These are phyloP conservation scores for Ypsolopha sequella DNA, from an alignment of 2,888 invertebrate genomes.

Conservation along the genomic window DNA sequence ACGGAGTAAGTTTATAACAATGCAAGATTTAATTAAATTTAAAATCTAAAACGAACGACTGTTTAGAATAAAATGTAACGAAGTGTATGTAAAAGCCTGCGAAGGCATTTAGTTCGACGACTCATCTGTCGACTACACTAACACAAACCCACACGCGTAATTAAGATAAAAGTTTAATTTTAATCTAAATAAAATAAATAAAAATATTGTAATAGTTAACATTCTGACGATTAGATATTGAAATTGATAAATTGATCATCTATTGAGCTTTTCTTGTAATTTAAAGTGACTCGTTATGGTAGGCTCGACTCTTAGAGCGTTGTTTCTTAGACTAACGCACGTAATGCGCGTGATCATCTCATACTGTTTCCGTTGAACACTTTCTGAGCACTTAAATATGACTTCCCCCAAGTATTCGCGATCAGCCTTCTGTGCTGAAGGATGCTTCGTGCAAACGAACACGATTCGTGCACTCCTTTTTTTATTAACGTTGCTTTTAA, in stretches of 20 bases:
- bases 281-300: neutral
- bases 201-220: conserved; percentile 12
- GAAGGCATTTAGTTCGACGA: neutral
- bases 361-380: neutral
- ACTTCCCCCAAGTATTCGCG: neutral
- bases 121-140: conserved; percentile 44
- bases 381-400: conserved; percentile 5
- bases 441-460: too few relatives aligned
- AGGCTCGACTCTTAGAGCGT: neutral
- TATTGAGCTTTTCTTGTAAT: conserved; percentile 21
- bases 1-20: conserved; percentile 15
- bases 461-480: conserved; percentile 13
- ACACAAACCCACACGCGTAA: conserved; percentile 68
- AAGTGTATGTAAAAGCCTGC: neutral
- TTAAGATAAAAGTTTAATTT: conserved; percentile 30
- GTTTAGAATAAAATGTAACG: conserved; percentile 4
- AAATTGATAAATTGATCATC: conserved; percentile 9
- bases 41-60: conserved; percentile 4
- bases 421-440: neutral
- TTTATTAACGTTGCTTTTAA: conserved; percentile 49
- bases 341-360: neutral
- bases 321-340: neutral
- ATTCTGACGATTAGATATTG: conserved; percentile 2
- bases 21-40: conserved; percentile 11
- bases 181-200: conserved; percentile 19